These are phyloP conservation scores for Apostichopus japonicus DNA, from an alignment of 35 echinoderm and acorn worm genomes.

Conservation along the genomic window DNA sequence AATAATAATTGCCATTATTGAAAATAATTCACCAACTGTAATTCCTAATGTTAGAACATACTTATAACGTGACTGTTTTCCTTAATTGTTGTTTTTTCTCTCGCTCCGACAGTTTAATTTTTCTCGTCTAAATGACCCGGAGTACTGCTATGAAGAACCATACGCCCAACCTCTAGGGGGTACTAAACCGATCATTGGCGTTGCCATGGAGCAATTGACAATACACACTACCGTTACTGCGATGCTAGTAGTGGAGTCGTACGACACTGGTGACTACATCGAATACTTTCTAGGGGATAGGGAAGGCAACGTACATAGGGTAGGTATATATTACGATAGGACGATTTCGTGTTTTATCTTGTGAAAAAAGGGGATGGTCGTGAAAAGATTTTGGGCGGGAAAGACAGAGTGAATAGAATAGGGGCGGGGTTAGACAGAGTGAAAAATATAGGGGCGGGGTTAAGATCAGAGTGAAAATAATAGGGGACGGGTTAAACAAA, in stretches of 20 bases:
- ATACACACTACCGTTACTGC: background rate
- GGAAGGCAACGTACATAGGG: background rate
- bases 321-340: background rate
- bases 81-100: background rate
- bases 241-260: background rate
- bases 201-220: background rate
- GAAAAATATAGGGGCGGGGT: too few relatives aligned
- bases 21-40: too few relatives aligned
- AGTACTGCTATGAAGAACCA: background rate
- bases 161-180: background rate
- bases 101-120: background rate
- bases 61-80: too few relatives aligned
- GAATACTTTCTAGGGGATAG: background rate
- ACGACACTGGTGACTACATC: background rate
- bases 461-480: too few relatives aligned
- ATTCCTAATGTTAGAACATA: too few relatives aligned
- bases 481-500: too few relatives aligned
- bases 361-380: too few relatives aligned
- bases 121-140: background rate
- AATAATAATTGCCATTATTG: too few relatives aligned
- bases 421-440: too few relatives aligned
- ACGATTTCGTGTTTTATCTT: too few relatives aligned
- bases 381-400: too few relatives aligned
- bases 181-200: background rate
- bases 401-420: too few relatives aligned